Percentiles rank a stretch among this genome's conserved stretches.
Evolutionary conservation across 2,888 invertebrate genomes (phyloP).

Genomic region (Sinelater perroti): DNA sequence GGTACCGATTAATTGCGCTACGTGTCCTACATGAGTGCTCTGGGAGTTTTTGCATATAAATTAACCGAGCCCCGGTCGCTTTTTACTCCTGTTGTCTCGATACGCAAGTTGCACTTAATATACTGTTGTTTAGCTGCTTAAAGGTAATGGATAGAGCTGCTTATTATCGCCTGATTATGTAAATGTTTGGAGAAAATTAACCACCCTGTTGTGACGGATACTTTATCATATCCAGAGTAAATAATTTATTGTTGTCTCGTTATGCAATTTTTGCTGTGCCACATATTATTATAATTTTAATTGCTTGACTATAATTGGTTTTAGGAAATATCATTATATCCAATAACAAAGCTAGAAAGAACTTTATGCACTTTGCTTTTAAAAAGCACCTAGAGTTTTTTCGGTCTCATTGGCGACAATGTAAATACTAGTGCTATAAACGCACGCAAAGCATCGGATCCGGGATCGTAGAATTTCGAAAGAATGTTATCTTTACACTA

Average conservation of each 20-base stretch:
- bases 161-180: slow-evolving; percentile 3
- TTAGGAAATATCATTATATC: too few relatives aligned
- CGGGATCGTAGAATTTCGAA: too few relatives aligned
- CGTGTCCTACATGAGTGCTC: slow-evolving; percentile 14
- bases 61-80: background rate
- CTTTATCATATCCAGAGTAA: background rate
- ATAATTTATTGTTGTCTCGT: background rate
- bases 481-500: too few relatives aligned
- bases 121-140: slow-evolving; percentile 6
- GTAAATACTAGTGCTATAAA: too few relatives aligned
- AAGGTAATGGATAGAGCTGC: slow-evolving; percentile 2
- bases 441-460: too few relatives aligned
- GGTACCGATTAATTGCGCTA: slow-evolving; percentile 18
- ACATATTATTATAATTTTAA: background rate
- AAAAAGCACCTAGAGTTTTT: too few relatives aligned
- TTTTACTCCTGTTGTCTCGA: background rate
- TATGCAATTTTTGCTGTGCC: too few relatives aligned
- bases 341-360: too few relatives aligned
- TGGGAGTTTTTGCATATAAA: slow-evolving; percentile 4
- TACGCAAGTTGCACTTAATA: slow-evolving; percentile 3
- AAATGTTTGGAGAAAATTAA: slow-evolving; percentile 2
- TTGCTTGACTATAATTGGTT: too few relatives aligned
- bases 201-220: background rate
- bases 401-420: too few relatives aligned
- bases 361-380: too few relatives aligned